Conservation (phyloP, 1,140 invertebrate genomes). For the Cotesia glomerata region DNA sequence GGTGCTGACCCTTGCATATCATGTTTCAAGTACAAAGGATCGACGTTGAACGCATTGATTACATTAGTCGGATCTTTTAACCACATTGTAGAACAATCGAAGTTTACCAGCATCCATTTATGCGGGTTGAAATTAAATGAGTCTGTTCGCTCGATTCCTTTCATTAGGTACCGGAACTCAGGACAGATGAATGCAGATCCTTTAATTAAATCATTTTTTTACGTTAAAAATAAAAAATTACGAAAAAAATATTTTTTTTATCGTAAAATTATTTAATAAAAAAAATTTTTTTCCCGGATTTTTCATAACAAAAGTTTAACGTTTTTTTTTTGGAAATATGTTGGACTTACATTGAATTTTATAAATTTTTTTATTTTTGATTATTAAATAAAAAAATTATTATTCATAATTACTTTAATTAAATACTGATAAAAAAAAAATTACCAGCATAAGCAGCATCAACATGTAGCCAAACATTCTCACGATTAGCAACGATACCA, state of each 20-base stretch:
- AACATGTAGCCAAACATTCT: slow-evolving; percentile 88
- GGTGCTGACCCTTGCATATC: slow-evolving; percentile 88
- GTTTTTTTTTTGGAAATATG: too few species aligned
- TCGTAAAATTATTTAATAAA: too few species aligned
- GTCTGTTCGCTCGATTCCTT: slow-evolving; percentile 86
- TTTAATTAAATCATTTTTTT: slow-evolving; percentile 34
- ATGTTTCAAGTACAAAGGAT: slow-evolving; percentile 92
- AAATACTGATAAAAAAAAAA: not conserved
- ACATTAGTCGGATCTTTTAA: slow-evolving; percentile 89
- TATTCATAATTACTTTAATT: too few species aligned
- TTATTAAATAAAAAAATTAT: too few species aligned
- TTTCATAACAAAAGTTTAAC: too few species aligned
- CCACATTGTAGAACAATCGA: slow-evolving; percentile 95
- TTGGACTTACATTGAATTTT: too few species aligned
- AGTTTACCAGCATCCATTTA: slow-evolving; percentile 95
- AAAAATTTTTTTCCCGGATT: too few species aligned
- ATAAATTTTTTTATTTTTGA: not conserved
- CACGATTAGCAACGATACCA: slow-evolving; percentile 78
- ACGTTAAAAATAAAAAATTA: not conserved
- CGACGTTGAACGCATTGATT: slow-evolving; percentile 95
- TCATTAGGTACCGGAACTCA: slow-evolving; percentile 87
- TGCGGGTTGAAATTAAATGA: slow-evolving; percentile 97
- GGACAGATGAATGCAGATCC: slow-evolving; percentile 93
- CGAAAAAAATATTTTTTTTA: too few species aligned
- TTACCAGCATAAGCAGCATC: slow-evolving; percentile 91